Evolutionary conservation across 2,888 invertebrate genomes (phyloP).

Genomic region (Eupithecia tripunctaria): DNA sequence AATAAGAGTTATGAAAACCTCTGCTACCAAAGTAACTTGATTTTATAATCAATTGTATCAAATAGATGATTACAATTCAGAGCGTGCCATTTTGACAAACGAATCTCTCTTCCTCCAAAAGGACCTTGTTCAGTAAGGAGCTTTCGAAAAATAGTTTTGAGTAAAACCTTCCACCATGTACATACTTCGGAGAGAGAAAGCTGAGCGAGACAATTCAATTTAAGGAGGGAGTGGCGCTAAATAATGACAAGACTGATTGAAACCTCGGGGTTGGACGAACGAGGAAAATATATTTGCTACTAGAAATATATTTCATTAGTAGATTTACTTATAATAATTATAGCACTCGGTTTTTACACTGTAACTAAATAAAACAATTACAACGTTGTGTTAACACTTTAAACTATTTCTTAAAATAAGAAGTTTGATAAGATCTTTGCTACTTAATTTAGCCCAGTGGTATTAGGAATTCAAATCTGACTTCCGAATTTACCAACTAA

Average conservation of each 20-base stretch:
- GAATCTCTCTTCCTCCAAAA: neutral
- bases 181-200: neutral
- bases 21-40: neutral
- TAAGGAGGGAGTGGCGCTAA: neutral
- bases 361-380: too few relatives aligned
- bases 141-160: neutral
- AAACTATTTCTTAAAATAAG: too few relatives aligned
- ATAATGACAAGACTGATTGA: neutral
- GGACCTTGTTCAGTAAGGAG: neutral
- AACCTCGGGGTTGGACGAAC: neutral
- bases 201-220: neutral
- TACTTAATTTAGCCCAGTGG: too few relatives aligned
- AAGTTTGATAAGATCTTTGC: too few relatives aligned
- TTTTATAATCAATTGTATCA: neutral
- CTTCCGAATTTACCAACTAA: too few relatives aligned
- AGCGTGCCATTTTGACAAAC: neutral
- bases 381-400: too few relatives aligned
- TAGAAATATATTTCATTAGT: too few relatives aligned
- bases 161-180: neutral
- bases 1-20: too few relatives aligned
- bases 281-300: too few relatives aligned
- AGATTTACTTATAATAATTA: too few relatives aligned
- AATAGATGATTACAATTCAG: neutral
- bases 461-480: too few relatives aligned
- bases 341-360: too few relatives aligned